Base-by-base conservation (phyloP, 2,113 vertebrate species). In the Archilochus colubris region DNA sequence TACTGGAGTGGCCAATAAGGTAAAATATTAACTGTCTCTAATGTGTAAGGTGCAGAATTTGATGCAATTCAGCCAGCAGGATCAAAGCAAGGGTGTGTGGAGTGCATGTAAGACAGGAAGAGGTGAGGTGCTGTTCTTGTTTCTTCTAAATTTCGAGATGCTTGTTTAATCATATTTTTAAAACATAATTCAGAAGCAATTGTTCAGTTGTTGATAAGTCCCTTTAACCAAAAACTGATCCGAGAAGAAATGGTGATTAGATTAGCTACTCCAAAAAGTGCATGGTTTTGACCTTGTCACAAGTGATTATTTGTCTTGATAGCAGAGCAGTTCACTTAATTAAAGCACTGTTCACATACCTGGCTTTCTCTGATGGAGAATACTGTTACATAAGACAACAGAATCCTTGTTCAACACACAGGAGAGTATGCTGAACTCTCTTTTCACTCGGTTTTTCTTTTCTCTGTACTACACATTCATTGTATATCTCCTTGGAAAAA, bases 281-380 rank as follows among this genome's bases (percentile, higher is more conserved):
- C 95, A 55, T 0, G 4, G 57, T 95, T 90, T 92, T 80, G 23
- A 28, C 82, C 77, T 43, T 69, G 58, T 81, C 95, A 96, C 82
- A 95, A 95, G 82, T 15, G 92, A 91, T 74, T 75, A 61, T 89
- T 96, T 95, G 89, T 92, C 85, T 77, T n/a, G 93, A 94, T 91
- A 88, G 86, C 92, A 78, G 93, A 95, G 82, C 28, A 16, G 94
- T 86, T 95, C 89, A 72, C 87, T 97, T 96, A 96, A 97, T 97
- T 97, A 97, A 97, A 95, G 88, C 95, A 87, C 86, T 95, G 95
- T 94, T 82, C 64, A 4, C 62, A 79, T 95, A 95, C 91, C 92
- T 88, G 91, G 53, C 44, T 70, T 74, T 57, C 92, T 95, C 80
- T 50, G 61, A 20, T 86, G 96, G 87, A 89, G 97, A 86, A 4